Evolutionary conservation across 2,797 vertebrate species (phyloP).

Genomic region (Bovichtus variegatus): DNA sequence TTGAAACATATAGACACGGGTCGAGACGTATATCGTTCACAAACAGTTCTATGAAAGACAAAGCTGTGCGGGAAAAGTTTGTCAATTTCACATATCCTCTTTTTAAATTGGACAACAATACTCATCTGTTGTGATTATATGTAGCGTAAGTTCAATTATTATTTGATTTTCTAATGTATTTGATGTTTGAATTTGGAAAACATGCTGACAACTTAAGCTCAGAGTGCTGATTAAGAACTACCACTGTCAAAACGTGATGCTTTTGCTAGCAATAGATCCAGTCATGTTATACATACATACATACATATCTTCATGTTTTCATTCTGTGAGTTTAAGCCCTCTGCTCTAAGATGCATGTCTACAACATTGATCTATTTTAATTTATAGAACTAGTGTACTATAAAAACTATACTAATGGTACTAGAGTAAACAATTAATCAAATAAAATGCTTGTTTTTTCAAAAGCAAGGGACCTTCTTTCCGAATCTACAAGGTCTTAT

Average conservation of each 20-base stretch:
- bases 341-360: slow-evolving; percentile 14
- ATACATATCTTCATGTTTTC: not conserved
- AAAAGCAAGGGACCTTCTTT: not conserved
- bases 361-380: slow-evolving; percentile 13
- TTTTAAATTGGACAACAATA: not conserved
- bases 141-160: not conserved
- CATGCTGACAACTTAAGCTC: not conserved
- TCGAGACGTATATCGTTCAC: slow-evolving; percentile 12
- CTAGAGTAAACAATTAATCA: too few species aligned
- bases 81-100: not conserved
- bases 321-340: not conserved
- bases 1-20: slow-evolving; percentile 43
- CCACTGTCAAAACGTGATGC: not conserved
- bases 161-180: not conserved
- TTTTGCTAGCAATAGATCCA: not conserved
- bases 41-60: not conserved
- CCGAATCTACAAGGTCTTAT: slow-evolving; percentile 1
- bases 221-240: not conserved
- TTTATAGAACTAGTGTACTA: slow-evolving; percentile 1
- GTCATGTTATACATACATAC: not conserved
- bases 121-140: not conserved
- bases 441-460: not conserved
- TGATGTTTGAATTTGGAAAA: slow-evolving; percentile 4
- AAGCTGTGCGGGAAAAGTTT: slow-evolving; percentile 7
- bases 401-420: too few species aligned